Conservation (phyloP, 2,888 invertebrate genomes). For the Drosophila prostipennis region DNA sequence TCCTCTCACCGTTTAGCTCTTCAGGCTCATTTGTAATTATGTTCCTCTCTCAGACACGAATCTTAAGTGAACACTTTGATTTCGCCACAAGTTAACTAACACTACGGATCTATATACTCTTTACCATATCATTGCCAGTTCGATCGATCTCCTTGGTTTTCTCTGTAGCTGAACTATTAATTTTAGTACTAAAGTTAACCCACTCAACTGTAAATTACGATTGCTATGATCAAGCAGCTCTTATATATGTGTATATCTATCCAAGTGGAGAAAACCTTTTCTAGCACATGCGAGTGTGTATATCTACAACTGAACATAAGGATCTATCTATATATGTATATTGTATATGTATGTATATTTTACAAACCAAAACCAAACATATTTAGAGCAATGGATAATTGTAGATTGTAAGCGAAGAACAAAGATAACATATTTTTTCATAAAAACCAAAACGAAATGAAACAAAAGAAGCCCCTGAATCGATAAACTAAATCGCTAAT, state of each 20-base stretch:
- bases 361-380: constrained; percentile 62
- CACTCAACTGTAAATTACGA: constrained; percentile 42
- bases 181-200: constrained; percentile 34
- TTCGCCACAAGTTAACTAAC: constrained; percentile 43
- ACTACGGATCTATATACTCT: constrained; percentile 53
- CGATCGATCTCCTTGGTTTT: constrained; percentile 42
- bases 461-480: constrained; percentile 35
- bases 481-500: constrained; percentile 35
- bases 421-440: constrained; percentile 77
- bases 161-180: constrained; percentile 48
- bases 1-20: constrained; percentile 12
- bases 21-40: constrained; percentile 81
- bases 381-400: constrained; percentile 57
- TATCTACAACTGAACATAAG: constrained; percentile 44
- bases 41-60: constrained; percentile 74
- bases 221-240: constrained; percentile 42
- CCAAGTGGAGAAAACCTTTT: constrained; percentile 58
- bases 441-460: constrained; percentile 46
- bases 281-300: constrained; percentile 43
- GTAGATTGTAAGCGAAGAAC: constrained; percentile 59
- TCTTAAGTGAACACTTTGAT: constrained; percentile 26
- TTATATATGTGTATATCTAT: constrained; percentile 57
- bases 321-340: constrained; percentile 63
- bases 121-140: constrained; percentile 76
- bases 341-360: constrained; percentile 75